Base-by-base conservation (phyloP, 2,888 invertebrate species). In the Schizaphis graminum region DNA sequence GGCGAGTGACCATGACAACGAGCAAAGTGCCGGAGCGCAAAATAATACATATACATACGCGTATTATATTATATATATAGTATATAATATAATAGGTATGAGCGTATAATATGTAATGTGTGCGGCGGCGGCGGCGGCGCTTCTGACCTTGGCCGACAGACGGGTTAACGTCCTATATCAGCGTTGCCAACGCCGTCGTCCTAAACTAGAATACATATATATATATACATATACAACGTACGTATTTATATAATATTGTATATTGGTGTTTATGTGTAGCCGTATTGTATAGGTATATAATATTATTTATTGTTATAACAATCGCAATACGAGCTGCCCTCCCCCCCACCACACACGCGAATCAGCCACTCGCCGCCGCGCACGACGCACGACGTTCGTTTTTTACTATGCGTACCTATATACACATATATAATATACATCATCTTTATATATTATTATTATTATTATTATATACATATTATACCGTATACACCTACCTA, bases 101-200 rank as follows among this genome's bases (percentile, higher is more conserved):
- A 13, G 67, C 49, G 67, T 77, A 41, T 77, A 77, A 77, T 77
- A 77, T 77, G 77, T 77, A 77, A 77, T 77, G 35, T 77, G 77
- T 44, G n/a, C 90, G n/a, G n/a, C n/a, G n/a, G 89, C 53, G 88
- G 93, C 93, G 84, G 89, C 90, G 85, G 86, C 86, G 86, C 28
- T 94, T 94, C 91, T 94, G 94, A 94, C 94, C 94, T 94, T 94
- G 94, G 94, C 94, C 94, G 94, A 94, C 94, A 94, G 94, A 94
- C 94, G 94, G 94, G 94, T 94, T 94, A 94, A 94, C 94, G 94
- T 94, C 94, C 94, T 94, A 94, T 94, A 94, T 94, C 94, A 94
- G 94, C 91, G 85, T 91, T 94, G 94, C 94, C 94, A 94, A 94
- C 94, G 94, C 91, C 94, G 94, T 77, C 92, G 67, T 90, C 93